Evolutionary conservation across 2,797 vertebrate genomes (phyloP).

Genomic region (Crotalus adamanteus): DNA sequence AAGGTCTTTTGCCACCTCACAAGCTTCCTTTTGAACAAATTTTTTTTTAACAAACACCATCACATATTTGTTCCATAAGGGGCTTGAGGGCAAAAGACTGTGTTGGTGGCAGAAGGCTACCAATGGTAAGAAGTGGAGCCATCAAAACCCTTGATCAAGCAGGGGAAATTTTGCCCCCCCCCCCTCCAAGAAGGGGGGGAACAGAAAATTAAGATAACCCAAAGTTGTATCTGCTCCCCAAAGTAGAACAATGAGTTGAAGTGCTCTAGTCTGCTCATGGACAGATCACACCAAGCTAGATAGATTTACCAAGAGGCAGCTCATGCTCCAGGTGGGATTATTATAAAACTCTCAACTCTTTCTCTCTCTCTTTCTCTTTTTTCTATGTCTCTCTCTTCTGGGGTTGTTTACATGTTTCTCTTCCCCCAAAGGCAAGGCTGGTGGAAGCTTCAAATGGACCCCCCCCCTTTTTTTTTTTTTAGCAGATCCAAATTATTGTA

Average conservation of each 20-base stretch:
- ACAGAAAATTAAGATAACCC: not conserved
- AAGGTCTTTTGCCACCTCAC: not conserved
- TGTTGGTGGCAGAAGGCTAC: not conserved
- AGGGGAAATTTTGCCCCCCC: not conserved
- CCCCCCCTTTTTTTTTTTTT: not conserved
- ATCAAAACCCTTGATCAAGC: not conserved
- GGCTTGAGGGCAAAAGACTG: not conserved
- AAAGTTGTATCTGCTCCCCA: not conserved
- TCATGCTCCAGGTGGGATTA: not conserved
- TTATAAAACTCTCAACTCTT: not conserved
- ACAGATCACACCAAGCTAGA: too few relatives aligned
- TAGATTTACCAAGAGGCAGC: not conserved
- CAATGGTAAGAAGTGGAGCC: not conserved
- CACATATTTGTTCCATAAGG: not conserved
- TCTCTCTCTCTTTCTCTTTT: too few relatives aligned
- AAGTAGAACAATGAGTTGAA: not conserved
- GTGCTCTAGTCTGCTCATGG: not conserved
- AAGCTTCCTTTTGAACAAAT: not conserved
- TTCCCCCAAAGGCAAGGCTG: not conserved
- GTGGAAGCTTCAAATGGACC: too few relatives aligned
- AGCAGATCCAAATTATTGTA: not conserved
- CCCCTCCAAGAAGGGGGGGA: too few relatives aligned
- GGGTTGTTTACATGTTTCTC: not conserved
- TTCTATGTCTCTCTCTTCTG: not conserved
- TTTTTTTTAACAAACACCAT: not conserved